Evolutionary conservation across 2,888 invertebrate species (phyloP), one percentile per base, ranked within the genome.

Genomic region (Synergus itoensis): DNA sequence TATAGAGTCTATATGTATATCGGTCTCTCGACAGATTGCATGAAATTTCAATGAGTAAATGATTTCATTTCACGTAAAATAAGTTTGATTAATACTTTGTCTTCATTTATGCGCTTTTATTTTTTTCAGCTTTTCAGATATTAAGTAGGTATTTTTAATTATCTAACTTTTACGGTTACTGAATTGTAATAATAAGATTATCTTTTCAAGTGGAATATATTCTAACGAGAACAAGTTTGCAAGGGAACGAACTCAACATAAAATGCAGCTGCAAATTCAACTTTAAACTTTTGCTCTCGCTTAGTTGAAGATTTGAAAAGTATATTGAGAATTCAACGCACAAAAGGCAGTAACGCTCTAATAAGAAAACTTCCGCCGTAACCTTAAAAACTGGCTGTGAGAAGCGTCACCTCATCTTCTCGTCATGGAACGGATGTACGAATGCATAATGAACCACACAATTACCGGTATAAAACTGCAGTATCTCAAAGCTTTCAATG

Each of bases 211-310:
- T n/a, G 16, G 53, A n/a, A 53, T 16, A 53, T 53, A n/a, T 53
- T 53, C n/a, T 53, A 53, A 8, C 53, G 16, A n/a, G 53, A n/a
- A 9, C 9, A 53, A n/a, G n/a, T 53, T 53, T n/a, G n/a, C 8
- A 8, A 8, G n/a, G 8, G n/a, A n/a, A n/a, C 8, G n/a, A 53
- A n/a, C 8, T 48, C 9, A 9, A n/a, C 53, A 53, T 9, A 7
- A 53, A 53, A 53, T 16, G n/a, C n/a, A 53, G 53, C n/a, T n/a
- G 53, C n/a, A n/a, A n/a, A 53, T 53, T 53, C n/a, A 53, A n/a
- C 53, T 0, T 53, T n/a, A 8, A 53, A 53, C 53, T 53, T 53
- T 53, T n/a, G 8, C n/a, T 53, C 53, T 53, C 53, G 2, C 3
- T 53, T 53, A n/a, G 53, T 53, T n/a, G 53, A n/a, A n/a, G 4